phyloP scores from a whole-genome alignment of 35 echinoderm and acorn worm genomes.

The Anneissia japonica region DNA sequence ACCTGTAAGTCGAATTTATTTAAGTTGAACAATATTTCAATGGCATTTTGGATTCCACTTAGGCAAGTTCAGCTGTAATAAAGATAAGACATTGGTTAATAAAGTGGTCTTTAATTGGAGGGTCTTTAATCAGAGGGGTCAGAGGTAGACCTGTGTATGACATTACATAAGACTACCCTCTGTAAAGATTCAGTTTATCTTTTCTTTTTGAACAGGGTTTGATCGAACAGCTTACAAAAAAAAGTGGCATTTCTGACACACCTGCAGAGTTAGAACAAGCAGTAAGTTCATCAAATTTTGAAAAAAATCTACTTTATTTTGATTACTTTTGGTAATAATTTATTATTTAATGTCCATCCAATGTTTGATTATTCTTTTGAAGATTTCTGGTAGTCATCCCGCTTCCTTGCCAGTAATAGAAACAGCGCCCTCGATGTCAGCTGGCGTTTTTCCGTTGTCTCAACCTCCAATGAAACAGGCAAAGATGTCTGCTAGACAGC shows the following conservation, averaged over 20 bases:
- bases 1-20: too few species aligned
- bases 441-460: too few species aligned
- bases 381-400: not conserved
- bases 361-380: not conserved
- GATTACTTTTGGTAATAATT: not conserved
- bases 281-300: not conserved
- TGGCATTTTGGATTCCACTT: too few species aligned
- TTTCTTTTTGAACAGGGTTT: not conserved
- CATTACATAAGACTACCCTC: too few species aligned
- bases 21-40: too few species aligned
- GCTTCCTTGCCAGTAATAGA: not conserved
- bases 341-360: not conserved
- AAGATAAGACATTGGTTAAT: too few species aligned
- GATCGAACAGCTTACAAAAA: not conserved
- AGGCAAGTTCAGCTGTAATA: too few species aligned
- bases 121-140: too few species aligned
- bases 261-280: not conserved
- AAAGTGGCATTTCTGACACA: not conserved
- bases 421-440: not conserved
- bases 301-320: too few species aligned
- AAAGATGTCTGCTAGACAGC: not conserved
- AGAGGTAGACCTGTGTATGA: too few species aligned
- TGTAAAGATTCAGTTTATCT: too few species aligned
- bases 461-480: not conserved
- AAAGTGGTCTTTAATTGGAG: too few species aligned